A percentile compares a stretch with the other conserved stretches of the same genome.
phyloP scores from a whole-genome alignment of 2,888 invertebrate species.

The Priocnemis perturbator region DNA sequence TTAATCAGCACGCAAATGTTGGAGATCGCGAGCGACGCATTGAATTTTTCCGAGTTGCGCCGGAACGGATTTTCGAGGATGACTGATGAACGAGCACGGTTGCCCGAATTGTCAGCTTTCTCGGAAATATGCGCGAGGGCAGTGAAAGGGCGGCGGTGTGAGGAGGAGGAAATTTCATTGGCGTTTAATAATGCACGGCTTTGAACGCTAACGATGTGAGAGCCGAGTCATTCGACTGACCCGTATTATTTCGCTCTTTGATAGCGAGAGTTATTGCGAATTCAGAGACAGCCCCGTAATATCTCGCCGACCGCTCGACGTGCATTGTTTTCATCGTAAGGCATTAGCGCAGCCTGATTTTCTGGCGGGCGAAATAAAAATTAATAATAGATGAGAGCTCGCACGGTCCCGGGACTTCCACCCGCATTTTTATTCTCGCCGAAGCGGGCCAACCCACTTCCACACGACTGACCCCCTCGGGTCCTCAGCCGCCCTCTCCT shows the following conservation, averaged over 20 bases:
- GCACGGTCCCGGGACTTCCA: conserved; percentile 14
- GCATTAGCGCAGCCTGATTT: conserved; percentile 1
- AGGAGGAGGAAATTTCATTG: neutral
- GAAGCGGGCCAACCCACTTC: conserved; percentile 1
- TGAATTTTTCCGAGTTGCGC: no score
- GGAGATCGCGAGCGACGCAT: no score
- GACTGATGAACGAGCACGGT: no score
- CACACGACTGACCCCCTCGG: neutral
- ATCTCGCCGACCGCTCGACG: neutral
- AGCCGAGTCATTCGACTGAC: neutral
- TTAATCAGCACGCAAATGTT: conserved; percentile 40
- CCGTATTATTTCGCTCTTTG: neutral
- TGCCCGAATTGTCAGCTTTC: no score
- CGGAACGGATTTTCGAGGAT: no score
- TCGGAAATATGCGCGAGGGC: neutral
- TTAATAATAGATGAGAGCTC: conserved; percentile 5
- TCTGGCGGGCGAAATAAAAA: neutral
- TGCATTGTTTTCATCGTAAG: neutral
- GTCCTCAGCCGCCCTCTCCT: conserved; percentile 24
- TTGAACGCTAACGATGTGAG: neutral
- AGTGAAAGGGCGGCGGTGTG: neutral
- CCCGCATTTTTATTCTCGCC: conserved; percentile 9
- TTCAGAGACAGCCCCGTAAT: neutral
- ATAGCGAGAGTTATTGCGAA: neutral
- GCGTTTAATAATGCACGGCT: neutral